These are phyloP conservation scores for Bombus sylvicola DNA, from an alignment of 1,140 invertebrate species.

Conservation along the genomic window DNA sequence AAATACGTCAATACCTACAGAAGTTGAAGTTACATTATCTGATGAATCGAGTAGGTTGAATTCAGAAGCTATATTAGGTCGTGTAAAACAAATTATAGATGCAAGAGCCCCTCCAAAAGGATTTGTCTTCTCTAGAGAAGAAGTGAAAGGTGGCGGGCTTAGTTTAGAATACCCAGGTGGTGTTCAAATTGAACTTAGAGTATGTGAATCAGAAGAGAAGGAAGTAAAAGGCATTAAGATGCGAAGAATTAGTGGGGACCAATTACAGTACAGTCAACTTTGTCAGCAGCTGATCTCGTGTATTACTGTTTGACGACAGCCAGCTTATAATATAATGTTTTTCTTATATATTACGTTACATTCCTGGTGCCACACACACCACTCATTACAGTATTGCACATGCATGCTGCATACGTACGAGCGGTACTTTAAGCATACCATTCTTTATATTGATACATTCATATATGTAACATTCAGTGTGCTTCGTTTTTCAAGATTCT, in stretches of 20 bases:
- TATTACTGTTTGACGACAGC: constrained; percentile 88
- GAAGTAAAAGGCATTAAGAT: constrained; percentile 94
- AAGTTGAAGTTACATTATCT: constrained; percentile 88
- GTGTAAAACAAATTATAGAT: constrained; percentile 92
- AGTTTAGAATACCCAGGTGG: constrained; percentile 92
- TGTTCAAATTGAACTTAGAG: constrained; percentile 93
- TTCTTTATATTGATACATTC: constrained; percentile 67
- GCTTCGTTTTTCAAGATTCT: constrained; percentile 55
- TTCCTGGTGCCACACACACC: constrained; percentile 77
- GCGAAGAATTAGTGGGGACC: constrained; percentile 95
- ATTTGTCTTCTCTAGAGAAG: constrained; percentile 84
- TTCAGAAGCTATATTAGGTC: constrained; percentile 90
- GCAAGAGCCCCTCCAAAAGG: constrained; percentile 90
- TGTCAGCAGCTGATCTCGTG: constrained; percentile 95
- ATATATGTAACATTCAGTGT: constrained; percentile 68
- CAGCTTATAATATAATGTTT: constrained; percentile 65
- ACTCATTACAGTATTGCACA: constrained; percentile 77
- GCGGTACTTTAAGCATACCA: constrained; percentile 67
- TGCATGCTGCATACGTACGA: constrained; percentile 73
- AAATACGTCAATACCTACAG: constrained; percentile 81
- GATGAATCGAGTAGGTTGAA: constrained; percentile 91
- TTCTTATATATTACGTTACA: constrained; percentile 77
- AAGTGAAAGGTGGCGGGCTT: constrained; percentile 81
- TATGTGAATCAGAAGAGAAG: constrained; percentile 89
- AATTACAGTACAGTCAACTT: constrained; percentile 93